Evolutionary conservation across 2,888 invertebrate genomes (phyloP).

Genomic region (Lycophotia porphyrea): DNA sequence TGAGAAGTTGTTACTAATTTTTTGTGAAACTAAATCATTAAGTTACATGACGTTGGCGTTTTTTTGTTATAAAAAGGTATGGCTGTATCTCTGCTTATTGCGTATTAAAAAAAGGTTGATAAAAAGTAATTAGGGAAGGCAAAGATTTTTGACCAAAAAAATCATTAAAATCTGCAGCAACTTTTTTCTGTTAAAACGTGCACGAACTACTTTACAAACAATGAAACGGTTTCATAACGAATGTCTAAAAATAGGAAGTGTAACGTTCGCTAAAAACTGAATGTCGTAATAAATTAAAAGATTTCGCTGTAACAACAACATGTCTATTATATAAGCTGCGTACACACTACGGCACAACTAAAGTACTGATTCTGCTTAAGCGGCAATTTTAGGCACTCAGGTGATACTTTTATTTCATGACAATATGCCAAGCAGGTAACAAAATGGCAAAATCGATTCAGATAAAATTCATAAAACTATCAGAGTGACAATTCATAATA

Average conservation of each 20-base stretch:
- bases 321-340: not conserved
- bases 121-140: not conserved
- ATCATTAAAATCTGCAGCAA: not conserved
- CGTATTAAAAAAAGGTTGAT: not conserved
- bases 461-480: not conserved
- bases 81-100: not conserved
- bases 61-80: constrained; percentile 4
- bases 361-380: too few species aligned
- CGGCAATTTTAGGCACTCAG: too few species aligned
- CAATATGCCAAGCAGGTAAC: not conserved
- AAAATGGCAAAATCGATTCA: not conserved
- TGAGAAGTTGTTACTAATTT: not conserved
- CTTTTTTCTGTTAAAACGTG: not conserved
- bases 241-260: constrained; percentile 33
- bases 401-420: not conserved
- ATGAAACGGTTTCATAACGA: constrained; percentile 22
- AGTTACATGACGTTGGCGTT: constrained; percentile 10
- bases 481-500: too few species aligned
- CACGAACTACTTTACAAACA: constrained; percentile 7
- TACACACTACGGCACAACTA: not conserved
- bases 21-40: not conserved
- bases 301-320: not conserved
- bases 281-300: constrained; percentile 18
- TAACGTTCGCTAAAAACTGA: not conserved
- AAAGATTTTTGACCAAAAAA: not conserved